Evolutionary conservation across 2,797 vertebrate species (phyloP).

Genomic region (Phaenicophaeus curvirostris): DNA sequence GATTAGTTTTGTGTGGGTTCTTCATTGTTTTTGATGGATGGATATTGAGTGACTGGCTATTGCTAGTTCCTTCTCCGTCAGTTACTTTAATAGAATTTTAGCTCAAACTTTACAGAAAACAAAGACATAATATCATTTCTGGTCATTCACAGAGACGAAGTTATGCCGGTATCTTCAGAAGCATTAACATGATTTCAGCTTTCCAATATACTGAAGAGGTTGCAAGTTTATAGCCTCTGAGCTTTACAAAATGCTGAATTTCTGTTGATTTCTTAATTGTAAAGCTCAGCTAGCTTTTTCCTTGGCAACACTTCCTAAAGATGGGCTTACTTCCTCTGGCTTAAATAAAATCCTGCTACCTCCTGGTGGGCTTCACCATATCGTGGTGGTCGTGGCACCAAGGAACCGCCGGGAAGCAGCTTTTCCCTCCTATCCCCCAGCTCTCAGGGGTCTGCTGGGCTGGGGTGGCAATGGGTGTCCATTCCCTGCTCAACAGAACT

Average conservation of each 20-base stretch:
- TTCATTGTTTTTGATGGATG: background rate
- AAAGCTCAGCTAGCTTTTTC: background rate
- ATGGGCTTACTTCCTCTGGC: background rate
- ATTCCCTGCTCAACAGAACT: background rate
- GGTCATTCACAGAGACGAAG: background rate
- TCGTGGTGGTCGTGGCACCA: background rate
- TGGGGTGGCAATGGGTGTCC: accelerated
- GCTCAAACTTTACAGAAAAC: background rate
- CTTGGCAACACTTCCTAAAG: background rate
- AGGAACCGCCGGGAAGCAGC: accelerated
- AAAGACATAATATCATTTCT: background rate
- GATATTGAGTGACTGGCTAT: background rate
- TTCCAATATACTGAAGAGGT: background rate
- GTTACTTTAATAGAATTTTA: background rate
- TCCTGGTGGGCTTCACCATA: accelerated
- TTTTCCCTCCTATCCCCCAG: background rate
- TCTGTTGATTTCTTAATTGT: background rate
- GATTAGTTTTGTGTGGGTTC: background rate
- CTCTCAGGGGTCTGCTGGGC: background rate
- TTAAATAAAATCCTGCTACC: background rate
- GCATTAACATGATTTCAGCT: background rate
- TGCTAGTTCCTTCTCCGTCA: background rate
- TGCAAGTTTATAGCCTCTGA: background rate
- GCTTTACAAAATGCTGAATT: background rate
- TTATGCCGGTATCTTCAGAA: background rate